A percentile compares a stretch with the other conserved stretches of the same genome.
Conservation (phyloP, 2,113 vertebrate species). For the Colinus virginianus region DNA sequence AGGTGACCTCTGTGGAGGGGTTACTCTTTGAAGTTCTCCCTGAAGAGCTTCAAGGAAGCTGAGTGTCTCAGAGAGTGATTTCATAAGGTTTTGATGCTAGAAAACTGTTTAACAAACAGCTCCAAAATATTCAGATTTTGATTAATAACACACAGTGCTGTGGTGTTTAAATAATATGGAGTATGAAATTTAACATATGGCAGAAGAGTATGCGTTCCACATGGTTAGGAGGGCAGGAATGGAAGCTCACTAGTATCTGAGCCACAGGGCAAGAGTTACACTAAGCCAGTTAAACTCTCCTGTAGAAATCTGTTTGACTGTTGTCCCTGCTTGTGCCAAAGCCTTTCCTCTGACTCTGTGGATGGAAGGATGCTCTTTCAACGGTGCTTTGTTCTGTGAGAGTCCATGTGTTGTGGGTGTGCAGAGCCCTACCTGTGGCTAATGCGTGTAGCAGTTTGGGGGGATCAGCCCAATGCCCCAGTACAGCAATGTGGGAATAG, state of each 20-base stretch:
- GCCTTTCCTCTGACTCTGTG: neutral
- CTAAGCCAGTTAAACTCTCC: neutral
- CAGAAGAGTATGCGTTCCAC: constrained; percentile 49
- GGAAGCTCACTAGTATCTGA: neutral
- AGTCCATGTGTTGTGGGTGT: neutral
- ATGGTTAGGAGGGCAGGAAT: constrained; percentile 37
- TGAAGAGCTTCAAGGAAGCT: constrained; percentile 63
- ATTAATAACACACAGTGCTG: constrained; percentile 61
- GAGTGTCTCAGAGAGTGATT: constrained; percentile 52
- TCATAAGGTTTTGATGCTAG: constrained; percentile 54
- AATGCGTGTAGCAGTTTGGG: neutral
- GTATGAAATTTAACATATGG: constrained; percentile 62
- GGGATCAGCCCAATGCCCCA: neutral
- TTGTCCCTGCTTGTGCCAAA: constrained; percentile 18
- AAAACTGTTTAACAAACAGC: constrained; percentile 63
- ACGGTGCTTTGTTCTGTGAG: neutral
- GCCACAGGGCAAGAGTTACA: neutral
- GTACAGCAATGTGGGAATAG: neutral
- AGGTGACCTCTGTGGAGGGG: constrained; percentile 37
- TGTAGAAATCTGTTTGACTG: constrained; percentile 5
- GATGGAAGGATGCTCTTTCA: neutral
- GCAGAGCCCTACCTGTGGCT: neutral
- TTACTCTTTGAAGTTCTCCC: constrained; percentile 62
- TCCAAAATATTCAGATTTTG: constrained; percentile 62
- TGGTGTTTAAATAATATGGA: constrained; percentile 39